A percentile compares a stretch with the other conserved stretches of the same genome.
phyloP scores from a whole-genome alignment of 2,113 vertebrate genomes.

The Heterocephalus glaber region DNA sequence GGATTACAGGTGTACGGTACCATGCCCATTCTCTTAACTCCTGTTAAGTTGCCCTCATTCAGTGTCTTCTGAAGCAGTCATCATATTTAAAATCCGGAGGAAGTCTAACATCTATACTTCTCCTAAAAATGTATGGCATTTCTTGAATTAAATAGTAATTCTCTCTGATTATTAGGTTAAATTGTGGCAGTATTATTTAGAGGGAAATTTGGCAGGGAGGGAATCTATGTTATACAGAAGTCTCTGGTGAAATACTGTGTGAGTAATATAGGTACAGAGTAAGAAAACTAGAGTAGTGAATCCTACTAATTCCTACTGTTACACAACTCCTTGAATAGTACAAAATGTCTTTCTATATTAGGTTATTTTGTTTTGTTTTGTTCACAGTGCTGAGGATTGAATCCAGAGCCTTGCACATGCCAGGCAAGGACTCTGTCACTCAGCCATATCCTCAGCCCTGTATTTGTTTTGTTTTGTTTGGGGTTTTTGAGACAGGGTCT shows the following conservation, averaged over 20 bases:
- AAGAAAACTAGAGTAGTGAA: not conserved
- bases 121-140: not conserved
- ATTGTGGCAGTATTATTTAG: not conserved
- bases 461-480: not conserved
- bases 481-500: not conserved
- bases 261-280: not conserved
- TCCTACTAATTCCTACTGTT: not conserved
- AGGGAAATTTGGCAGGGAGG: not conserved
- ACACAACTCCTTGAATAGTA: not conserved
- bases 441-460: not conserved
- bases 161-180: not conserved
- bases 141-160: slow-evolving; percentile 26
- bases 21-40: not conserved
- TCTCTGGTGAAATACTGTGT: not conserved
- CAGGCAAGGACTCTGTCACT: not conserved
- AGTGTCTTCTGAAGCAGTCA: slow-evolving; percentile 11
- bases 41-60: not conserved
- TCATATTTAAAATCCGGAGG: slow-evolving; percentile 25
- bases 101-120: not conserved
- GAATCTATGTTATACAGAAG: not conserved
- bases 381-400: not conserved
- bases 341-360: not conserved
- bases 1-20: not conserved
- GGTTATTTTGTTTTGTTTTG: not conserved
- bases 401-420: not conserved